phyloP scores from a whole-genome alignment of 2,113 vertebrate species.

The Globicephala melas region DNA sequence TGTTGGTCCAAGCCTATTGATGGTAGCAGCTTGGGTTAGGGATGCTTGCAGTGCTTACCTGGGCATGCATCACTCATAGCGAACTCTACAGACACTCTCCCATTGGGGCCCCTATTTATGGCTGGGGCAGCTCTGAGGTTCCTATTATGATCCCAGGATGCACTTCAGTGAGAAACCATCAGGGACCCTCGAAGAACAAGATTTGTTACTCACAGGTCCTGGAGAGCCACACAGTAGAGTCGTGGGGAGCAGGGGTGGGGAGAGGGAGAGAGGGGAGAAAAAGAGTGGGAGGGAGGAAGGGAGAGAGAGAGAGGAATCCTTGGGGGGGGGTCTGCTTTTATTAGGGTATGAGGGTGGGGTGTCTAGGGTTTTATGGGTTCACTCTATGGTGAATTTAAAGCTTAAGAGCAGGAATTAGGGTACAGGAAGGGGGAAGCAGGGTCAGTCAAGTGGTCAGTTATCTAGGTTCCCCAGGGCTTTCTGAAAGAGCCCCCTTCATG shows the following conservation, averaged over 20 bases:
- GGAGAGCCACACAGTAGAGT: neutral
- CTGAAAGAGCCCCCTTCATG: neutral
- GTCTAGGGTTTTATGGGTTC: neutral
- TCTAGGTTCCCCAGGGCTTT: neutral
- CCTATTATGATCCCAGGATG: neutral
- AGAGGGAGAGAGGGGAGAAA: neutral
- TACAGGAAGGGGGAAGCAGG: neutral
- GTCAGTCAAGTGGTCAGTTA: neutral
- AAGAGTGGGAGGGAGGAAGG: neutral
- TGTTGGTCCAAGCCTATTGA: neutral
- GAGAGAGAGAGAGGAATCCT: neutral
- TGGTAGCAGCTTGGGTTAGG: neutral
- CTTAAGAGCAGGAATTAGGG: neutral
- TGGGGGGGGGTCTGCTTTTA: neutral
- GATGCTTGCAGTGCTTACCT: neutral
- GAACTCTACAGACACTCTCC: no score
- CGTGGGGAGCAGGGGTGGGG: neutral
- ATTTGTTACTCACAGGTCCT: neutral
- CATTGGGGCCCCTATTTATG: rapidly evolving
- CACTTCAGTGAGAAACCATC: neutral
- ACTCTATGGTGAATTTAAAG: neutral
- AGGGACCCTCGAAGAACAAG: neutral
- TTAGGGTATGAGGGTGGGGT: neutral
- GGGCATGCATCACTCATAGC: neutral
- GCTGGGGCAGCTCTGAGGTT: neutral